These are phyloP conservation scores for Trigoniulus corallinus DNA, from an alignment of 1,140 invertebrate genomes.

Conservation along the genomic window DNA sequence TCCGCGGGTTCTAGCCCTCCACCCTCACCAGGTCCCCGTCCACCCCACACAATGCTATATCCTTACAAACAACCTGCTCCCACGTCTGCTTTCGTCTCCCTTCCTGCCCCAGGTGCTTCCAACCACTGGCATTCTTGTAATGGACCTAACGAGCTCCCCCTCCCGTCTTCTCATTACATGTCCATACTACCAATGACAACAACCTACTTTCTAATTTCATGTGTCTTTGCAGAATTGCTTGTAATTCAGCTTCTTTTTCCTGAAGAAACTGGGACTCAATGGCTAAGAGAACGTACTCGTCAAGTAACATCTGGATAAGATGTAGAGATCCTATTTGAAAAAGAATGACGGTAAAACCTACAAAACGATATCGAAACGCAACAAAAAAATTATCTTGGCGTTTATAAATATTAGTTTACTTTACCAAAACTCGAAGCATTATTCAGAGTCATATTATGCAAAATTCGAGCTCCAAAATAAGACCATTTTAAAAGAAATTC, in stretches of 20 bases:
- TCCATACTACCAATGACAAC: not conserved
- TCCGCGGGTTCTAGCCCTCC: too few species aligned
- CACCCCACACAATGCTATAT: too few species aligned
- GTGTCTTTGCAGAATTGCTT: not conserved
- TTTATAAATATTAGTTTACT: too few species aligned
- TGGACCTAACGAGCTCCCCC: too few species aligned
- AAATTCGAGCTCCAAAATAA: constrained; percentile 31
- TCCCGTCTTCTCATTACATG: too few species aligned
- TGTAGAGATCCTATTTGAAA: constrained; percentile 31
- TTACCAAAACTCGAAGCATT: constrained; percentile 35
- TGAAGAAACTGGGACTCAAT: constrained; percentile 22
- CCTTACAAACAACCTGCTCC: too few species aligned
- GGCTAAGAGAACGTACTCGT: constrained; percentile 34
- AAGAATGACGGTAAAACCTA: too few species aligned
- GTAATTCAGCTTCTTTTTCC: constrained; percentile 9
- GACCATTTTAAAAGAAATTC: constrained; percentile 34
- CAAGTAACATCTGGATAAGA: constrained; percentile 34
- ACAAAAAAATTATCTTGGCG: too few species aligned
- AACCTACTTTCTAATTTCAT: constrained; percentile 3
- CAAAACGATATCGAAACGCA: not conserved
- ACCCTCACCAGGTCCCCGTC: too few species aligned
- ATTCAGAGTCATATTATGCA: constrained; percentile 34
- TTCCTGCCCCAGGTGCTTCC: too few species aligned
- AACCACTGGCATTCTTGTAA: too few species aligned
- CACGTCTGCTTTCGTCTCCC: too few species aligned